Percentiles rank a stretch among this genome's conserved stretches.
These are phyloP conservation scores for Bombyx huttoni DNA, from an alignment of 2,888 invertebrate genomes.

Conservation along the genomic window DNA sequence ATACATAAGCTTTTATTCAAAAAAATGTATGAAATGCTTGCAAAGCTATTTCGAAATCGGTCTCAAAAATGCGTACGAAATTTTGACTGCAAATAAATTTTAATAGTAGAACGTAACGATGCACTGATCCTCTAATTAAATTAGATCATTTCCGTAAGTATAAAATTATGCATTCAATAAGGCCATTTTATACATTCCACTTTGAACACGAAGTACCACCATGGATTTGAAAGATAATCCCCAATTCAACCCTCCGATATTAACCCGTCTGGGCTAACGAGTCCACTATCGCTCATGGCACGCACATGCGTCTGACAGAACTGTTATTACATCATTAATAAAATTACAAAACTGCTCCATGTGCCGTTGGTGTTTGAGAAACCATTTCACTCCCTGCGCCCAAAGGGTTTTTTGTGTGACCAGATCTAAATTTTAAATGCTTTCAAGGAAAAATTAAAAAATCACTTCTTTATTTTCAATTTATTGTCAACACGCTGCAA, in stretches of 20 bases:
- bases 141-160: background rate
- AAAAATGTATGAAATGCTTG: no score
- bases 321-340: conserved; percentile 73
- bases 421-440: conserved; percentile 1
- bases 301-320: conserved; percentile 69
- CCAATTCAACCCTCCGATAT: conserved; percentile 54
- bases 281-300: conserved; percentile 68
- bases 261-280: conserved; percentile 67
- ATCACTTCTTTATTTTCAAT: no score
- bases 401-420: conserved; percentile 39
- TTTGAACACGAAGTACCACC: conserved; percentile 28
- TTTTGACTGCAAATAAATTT: no score
- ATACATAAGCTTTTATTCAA: no score
- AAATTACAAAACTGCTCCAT: conserved; percentile 71
- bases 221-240: conserved; percentile 53
- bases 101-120: background rate
- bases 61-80: no score
- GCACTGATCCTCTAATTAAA: background rate
- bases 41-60: no score
- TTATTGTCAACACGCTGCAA: no score
- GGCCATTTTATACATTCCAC: conserved; percentile 8
- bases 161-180: background rate
- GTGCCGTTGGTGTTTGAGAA: conserved; percentile 48
- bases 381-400: conserved; percentile 29
- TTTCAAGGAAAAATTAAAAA: conserved; percentile 1